Evolutionary conservation across 1,140 invertebrate species (phyloP).

Genomic region (Cydia fagiglandana): DNA sequence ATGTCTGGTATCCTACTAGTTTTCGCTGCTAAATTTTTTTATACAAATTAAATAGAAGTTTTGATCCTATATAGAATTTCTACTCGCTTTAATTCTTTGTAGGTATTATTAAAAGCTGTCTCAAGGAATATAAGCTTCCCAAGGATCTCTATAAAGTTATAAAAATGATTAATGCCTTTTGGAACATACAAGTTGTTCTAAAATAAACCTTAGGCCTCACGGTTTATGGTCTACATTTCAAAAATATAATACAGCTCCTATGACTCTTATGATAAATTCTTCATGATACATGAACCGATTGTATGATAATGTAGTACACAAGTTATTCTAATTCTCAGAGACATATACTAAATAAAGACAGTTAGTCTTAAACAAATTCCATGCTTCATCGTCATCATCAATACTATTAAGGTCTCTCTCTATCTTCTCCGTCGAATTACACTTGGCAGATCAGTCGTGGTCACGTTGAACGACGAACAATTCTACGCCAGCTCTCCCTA

Average conservation of each 20-base stretch:
- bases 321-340: conserved; percentile 3
- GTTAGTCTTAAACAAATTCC: no score
- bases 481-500: no score
- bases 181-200: not conserved
- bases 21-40: no score
- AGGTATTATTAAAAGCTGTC: not conserved
- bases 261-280: not conserved
- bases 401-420: no score
- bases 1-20: no score
- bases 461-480: no score
- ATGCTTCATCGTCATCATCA: no score
- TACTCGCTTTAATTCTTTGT: no score
- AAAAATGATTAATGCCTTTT: not conserved
- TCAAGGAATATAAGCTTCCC: not conserved
- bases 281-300: not conserved
- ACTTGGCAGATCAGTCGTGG: no score
- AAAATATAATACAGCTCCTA: not conserved
- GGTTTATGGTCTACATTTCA: not conserved
- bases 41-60: no score
- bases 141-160: not conserved
- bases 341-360: not conserved
- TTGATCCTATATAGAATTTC: no score
- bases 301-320: conserved; percentile 7
- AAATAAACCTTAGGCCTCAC: not conserved
- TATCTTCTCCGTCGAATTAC: no score